A percentile compares a stretch with the other conserved stretches of the same genome.
Evolutionary conservation across 1,140 invertebrate species (phyloP).

Genomic region (Spodoptera litura): DNA sequence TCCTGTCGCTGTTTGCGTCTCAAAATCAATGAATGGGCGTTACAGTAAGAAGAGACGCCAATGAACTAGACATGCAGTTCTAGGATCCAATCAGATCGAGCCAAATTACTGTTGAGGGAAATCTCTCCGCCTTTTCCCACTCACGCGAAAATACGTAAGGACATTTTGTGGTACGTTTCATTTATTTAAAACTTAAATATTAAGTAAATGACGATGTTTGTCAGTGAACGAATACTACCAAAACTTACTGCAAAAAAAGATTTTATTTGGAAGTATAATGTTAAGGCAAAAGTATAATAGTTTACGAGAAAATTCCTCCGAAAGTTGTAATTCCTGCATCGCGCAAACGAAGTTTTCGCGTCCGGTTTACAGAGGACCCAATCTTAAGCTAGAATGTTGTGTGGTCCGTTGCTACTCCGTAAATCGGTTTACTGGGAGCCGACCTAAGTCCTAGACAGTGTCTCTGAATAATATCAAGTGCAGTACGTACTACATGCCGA

Average conservation of each 20-base stretch:
- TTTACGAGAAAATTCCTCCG: too few relatives aligned
- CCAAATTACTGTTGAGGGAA: neutral
- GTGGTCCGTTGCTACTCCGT: constrained; percentile 2
- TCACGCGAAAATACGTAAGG: neutral
- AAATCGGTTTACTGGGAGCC: constrained; percentile 8
- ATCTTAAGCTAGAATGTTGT: neutral
- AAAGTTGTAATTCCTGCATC: too few relatives aligned
- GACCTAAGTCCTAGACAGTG: constrained; percentile 1
- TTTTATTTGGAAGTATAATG: too few relatives aligned
- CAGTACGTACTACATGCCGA: too few relatives aligned
- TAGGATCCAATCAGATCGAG: neutral
- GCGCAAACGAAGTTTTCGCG: too few relatives aligned
- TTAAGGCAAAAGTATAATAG: too few relatives aligned
- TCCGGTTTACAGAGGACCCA: neutral
- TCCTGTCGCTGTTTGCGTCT: neutral
- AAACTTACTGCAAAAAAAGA: too few relatives aligned
- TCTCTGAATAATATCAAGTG: neutral
- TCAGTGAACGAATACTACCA: too few relatives aligned
- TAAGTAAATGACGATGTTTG: too few relatives aligned
- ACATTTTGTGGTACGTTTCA: neutral
- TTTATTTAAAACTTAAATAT: neutral
- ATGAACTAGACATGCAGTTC: neutral
- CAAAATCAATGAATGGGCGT: neutral
- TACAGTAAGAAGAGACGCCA: neutral
- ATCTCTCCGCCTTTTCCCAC: neutral